These are phyloP conservation scores for Ispidina lecontei DNA, from an alignment of 2,797 vertebrate genomes.

Conservation along the genomic window DNA sequence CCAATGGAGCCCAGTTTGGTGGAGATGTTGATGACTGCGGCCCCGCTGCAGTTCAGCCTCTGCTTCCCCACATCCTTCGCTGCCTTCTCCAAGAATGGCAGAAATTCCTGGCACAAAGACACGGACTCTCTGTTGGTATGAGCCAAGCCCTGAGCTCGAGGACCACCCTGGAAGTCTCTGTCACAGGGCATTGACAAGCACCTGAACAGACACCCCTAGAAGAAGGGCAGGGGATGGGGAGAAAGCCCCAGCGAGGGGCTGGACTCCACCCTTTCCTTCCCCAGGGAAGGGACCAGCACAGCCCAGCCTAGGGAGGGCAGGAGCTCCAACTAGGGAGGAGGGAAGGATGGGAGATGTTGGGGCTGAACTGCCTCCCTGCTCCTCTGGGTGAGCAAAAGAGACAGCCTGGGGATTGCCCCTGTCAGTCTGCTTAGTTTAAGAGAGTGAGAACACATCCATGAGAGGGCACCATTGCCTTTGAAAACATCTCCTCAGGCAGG, in stretches of 20 bases:
- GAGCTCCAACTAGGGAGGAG: not conserved
- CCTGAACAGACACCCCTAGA: not conserved
- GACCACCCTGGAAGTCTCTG: not conserved
- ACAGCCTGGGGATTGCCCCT: not conserved
- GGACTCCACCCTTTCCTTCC: not conserved
- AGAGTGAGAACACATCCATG: not conserved
- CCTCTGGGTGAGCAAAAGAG: not conserved
- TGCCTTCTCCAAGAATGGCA: conserved; percentile 2
- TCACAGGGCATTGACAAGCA: rapidly evolving
- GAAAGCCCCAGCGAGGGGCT: not conserved
- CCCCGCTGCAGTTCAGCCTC: conserved; percentile 45
- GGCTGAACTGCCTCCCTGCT: not conserved
- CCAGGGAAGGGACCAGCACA: rapidly evolving
- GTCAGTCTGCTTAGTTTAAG: rapidly evolving
- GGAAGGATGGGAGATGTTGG: rapidly evolving
- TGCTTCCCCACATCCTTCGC: rapidly evolving
- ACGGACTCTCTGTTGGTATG: rapidly evolving
- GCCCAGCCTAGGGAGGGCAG: not conserved
- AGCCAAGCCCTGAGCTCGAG: rapidly evolving
- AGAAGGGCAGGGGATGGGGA: not conserved
- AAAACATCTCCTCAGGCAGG: not conserved
- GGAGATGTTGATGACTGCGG: not conserved
- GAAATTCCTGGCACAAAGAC: conserved; percentile 18
- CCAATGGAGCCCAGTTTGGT: conserved; percentile 23
- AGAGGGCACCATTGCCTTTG: not conserved